Percentiles rank a stretch among this genome's conserved stretches.
Evolutionary conservation across 1,140 invertebrate species (phyloP).

Genomic region (Cotesia typhae): DNA sequence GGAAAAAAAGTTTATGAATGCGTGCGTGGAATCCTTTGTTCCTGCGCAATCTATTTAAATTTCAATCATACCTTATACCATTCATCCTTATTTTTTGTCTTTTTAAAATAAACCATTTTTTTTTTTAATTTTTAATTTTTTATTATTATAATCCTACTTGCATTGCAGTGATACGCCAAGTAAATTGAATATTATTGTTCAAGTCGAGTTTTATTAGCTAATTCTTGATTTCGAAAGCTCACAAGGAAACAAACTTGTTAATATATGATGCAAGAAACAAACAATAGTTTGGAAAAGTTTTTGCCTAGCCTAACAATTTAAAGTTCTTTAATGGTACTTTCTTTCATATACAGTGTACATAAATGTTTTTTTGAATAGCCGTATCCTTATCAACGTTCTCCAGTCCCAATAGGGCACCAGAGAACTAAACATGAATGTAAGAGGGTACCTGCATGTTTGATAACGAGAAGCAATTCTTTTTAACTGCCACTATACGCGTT

Average conservation of each 20-base stretch:
- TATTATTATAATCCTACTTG: background rate
- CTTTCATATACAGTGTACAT: background rate
- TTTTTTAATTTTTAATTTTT: no score
- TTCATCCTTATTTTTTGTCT: background rate
- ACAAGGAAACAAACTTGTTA: background rate
- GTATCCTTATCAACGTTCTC: slow-evolving; percentile 32
- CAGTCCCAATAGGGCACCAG: slow-evolving; percentile 24
- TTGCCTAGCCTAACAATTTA: background rate
- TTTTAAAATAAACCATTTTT: background rate
- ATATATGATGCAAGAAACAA: slow-evolving; percentile 6
- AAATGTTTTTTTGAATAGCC: slow-evolving; percentile 13
- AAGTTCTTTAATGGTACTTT: background rate
- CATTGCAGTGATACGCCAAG: no score
- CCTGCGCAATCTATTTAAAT: slow-evolving; percentile 12
- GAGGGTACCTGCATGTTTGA: slow-evolving; percentile 43
- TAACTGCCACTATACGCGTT: slow-evolving; percentile 25
- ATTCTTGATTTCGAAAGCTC: no score
- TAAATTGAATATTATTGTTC: no score
- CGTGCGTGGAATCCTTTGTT: slow-evolving; percentile 23
- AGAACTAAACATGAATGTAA: slow-evolving; percentile 22
- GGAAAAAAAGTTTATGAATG: slow-evolving; percentile 25
- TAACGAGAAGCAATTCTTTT: slow-evolving; percentile 38
- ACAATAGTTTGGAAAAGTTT: background rate
- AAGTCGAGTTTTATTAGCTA: no score
- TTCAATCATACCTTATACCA: background rate